phyloP scores from a whole-genome alignment of 2,888 invertebrate genomes.

The Tenthredo mesomela region DNA sequence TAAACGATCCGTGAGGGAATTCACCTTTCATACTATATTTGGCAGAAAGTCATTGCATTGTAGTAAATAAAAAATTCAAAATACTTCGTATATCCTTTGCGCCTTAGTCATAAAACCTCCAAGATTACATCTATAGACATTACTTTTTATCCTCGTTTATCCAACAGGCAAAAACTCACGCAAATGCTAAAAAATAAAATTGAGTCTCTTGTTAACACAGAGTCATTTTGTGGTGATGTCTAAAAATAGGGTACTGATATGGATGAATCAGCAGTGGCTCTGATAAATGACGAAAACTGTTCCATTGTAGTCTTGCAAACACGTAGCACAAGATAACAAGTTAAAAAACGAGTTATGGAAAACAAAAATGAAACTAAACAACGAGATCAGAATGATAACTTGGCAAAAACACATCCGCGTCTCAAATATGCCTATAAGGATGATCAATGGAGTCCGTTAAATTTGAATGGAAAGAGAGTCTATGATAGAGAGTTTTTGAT shows the following conservation, averaged over 20 bases:
- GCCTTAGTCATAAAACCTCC: not conserved
- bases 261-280: constrained; percentile 55
- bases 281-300: constrained; percentile 66
- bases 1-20: too few relatives aligned
- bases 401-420: constrained; percentile 34
- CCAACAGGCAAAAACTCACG: not conserved
- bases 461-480: constrained; percentile 87
- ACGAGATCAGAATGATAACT: not conserved
- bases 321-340: constrained; percentile 22
- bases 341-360: constrained; percentile 54
- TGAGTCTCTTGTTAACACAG: not conserved
- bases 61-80: not conserved
- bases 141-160: not conserved
- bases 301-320: constrained; percentile 59
- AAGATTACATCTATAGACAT: not conserved
- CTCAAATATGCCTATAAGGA: constrained; percentile 72
- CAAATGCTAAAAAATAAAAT: not conserved
- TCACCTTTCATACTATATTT: too few relatives aligned
- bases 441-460: constrained; percentile 93
- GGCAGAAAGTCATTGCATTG: not conserved
- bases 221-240: not conserved
- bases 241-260: constrained; percentile 45
- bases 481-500: constrained; percentile 89
- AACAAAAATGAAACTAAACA: constrained; percentile 6
- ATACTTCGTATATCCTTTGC: not conserved